These are phyloP conservation scores for Eurytoma californica DNA, from an alignment of 2,888 invertebrate species.

Conservation along the genomic window DNA sequence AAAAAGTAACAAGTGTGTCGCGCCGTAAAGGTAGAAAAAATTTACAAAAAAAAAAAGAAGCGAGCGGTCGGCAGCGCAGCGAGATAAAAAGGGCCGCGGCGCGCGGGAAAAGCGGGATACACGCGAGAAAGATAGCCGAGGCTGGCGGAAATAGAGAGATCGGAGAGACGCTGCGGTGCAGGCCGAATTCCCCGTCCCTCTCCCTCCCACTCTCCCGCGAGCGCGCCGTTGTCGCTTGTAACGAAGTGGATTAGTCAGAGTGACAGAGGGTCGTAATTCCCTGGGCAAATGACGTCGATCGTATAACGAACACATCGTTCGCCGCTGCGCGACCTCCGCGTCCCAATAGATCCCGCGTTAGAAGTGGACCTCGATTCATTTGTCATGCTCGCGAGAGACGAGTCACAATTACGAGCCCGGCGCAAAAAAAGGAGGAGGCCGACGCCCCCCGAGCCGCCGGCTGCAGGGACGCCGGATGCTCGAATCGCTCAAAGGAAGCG, in stretches of 20 bases:
- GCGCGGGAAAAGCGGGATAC: background rate
- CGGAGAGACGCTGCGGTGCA: conserved; percentile 57
- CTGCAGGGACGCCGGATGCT: background rate
- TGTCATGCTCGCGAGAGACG: conserved; percentile 16
- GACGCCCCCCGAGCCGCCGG: no score
- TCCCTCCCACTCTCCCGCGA: conserved; percentile 15
- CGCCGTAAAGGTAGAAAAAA: no score
- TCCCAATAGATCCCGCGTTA: conserved; percentile 27
- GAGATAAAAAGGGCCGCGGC: no score
- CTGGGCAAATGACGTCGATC: conserved; percentile 72
- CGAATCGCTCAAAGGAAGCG: background rate
- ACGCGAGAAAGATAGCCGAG: conserved; percentile 15
- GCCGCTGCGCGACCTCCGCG: conserved; percentile 22
- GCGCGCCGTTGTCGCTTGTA: conserved; percentile 66
- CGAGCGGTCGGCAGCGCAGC: no score
- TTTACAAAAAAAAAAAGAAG: background rate
- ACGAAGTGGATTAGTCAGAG: conserved; percentile 72
- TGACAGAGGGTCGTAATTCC: conserved; percentile 72
- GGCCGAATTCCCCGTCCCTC: conserved; percentile 14
- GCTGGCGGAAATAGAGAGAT: conserved; percentile 48
- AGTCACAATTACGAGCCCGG: conserved; percentile 24
- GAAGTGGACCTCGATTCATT: conserved; percentile 24
- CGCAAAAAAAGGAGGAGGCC: background rate
- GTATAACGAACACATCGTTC: conserved; percentile 67
- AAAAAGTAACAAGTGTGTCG: no score